A percentile compares a stretch with the other conserved stretches of the same genome.
Conservation (phyloP, 2,113 vertebrate genomes). For the Monopterus albus region DNA sequence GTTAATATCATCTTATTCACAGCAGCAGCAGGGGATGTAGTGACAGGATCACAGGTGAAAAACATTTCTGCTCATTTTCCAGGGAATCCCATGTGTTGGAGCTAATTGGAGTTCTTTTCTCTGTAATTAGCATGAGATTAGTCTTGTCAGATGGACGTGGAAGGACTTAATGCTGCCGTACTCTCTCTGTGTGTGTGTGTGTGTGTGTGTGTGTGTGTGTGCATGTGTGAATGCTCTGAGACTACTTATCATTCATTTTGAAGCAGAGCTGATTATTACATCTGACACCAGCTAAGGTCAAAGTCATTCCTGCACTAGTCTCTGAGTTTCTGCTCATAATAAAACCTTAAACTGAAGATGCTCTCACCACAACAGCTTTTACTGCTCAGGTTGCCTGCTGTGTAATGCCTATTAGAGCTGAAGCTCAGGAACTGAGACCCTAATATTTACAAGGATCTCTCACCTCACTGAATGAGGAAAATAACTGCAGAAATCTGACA, state of each 20-base stretch:
- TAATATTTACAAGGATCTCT: slow-evolving; percentile 15
- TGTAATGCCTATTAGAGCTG: slow-evolving; percentile 15
- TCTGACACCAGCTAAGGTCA: slow-evolving; percentile 39
- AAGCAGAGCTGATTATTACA: slow-evolving; percentile 22
- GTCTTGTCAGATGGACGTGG: slow-evolving; percentile 73
- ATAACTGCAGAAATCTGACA: slow-evolving; percentile 3
- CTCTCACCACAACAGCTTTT: slow-evolving; percentile 5
- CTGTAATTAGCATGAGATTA: slow-evolving; percentile 76
- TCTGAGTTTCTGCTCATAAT: too few relatives aligned
- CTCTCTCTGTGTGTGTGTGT: too few relatives aligned
- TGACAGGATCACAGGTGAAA: slow-evolving; percentile 64
- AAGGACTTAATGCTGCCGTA: slow-evolving; percentile 52
- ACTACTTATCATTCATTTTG: slow-evolving; percentile 48
- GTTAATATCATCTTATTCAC: slow-evolving; percentile 11
- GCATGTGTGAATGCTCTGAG: slow-evolving; percentile 4
- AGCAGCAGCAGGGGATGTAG: slow-evolving; percentile 13
- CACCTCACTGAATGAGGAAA: neutral
- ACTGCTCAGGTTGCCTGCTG: slow-evolving; percentile 20
- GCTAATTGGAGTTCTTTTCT: slow-evolving; percentile 69
- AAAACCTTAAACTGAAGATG: slow-evolving; percentile 1
- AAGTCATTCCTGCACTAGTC: slow-evolving; percentile 20
- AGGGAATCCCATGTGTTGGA: slow-evolving; percentile 52
- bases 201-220: too few relatives aligned
- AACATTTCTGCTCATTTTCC: slow-evolving; percentile 70
- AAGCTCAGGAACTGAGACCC: slow-evolving; percentile 21